Evolutionary conservation across 2,113 vertebrate genomes (phyloP), one percentile per base, ranked within the genome.

Genomic region (Brachyhypopomus gauderio): DNA sequence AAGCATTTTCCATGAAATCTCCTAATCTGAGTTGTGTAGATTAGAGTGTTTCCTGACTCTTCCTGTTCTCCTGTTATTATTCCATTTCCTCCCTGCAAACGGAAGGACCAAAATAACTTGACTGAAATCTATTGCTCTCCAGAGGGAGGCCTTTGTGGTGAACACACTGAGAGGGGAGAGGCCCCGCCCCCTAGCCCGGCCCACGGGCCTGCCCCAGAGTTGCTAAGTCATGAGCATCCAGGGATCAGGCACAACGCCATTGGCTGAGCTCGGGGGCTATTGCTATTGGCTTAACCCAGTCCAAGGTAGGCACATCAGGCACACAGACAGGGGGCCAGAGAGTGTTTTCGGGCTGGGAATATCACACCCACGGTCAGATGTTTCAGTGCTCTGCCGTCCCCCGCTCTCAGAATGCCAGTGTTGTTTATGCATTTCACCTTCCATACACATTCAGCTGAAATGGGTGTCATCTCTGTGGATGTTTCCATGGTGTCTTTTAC

Each of bases 21-120:
- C 41, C 62, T 56, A 71, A 72, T 87, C 78, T 27, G 41, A 70
- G 77, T 72, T 83, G 78, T 69, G 11, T 52, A 74, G 72, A 17
- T 56, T 66, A 83, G 70, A 45, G 66, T 72, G 59, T 83, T 81
- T 85, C 12, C 56, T 88, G 82, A 89, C 89, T 88, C 82, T 77
- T 85, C 84, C 75, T 86, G 66, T 71, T 79, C 76, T 85, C 81
- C 84, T 88, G 87, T 90, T 92, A 91, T 92, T 93, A 90, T 93
- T 92, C 85, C 88, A 89, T 92, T 92, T 93, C 89, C 89, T 91
- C 85, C 73, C 81, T 41, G 60, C 86, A 84, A 93, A 87, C 86
- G 86, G 89, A 92, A 92, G 86, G 89, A 88, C 91, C 22, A 52
- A 92, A 93, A 94, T 93, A 93, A 90, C 90, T 81, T 76, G 14